Evolutionary conservation across 2,888 invertebrate species (phyloP), one percentile per base, ranked within the genome.

Genomic region (Brachynemurus nebulosus): DNA sequence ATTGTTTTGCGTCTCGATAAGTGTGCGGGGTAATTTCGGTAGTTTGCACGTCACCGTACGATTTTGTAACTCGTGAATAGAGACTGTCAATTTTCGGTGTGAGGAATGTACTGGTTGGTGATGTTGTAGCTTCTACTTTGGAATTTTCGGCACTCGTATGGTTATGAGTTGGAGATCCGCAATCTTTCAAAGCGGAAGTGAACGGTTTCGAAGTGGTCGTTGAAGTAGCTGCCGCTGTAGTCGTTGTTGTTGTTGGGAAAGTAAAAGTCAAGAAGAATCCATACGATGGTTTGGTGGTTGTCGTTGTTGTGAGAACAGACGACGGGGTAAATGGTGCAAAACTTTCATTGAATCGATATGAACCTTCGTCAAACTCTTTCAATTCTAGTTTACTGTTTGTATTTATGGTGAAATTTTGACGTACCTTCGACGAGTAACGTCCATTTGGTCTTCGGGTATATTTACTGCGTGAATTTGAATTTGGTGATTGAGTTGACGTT

Each of bases 1-100:
- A 40, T 16, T 25, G 23, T 30, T 17, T 46, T 42, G 19, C 47
- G 46, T 17, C 39, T 40, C 37, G 47, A 47, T 11, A 45, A 51
- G 44, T 42, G 47, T 48, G 46, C 47, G 20, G 14, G 38, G 48
- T 49, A 36, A 51, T 51, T 23, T 49, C 50, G 37, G 39, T 51
- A 5, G 51, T 51, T 45, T 40, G 44, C 3, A 37, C 37, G 12
- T 37, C 37, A 1, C 16, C 11, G 2, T 23, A 27, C 4, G 40
- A 27, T 25, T 40, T 23, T 14, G 40, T 27, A 4, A 40, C 40
- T 25, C 27, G 25, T 6, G 42, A 42, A 20, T 42, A 42, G 19
- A 20, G 17, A 21, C 42, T 34, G 12, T 42, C 34, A 7, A 42
- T 35, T 35, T 35, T 42, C 1, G 42, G 42, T 20, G 42, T 25